Evolutionary conservation across 2,113 vertebrate species (phyloP).

Genomic region (Ailurus styani): DNA sequence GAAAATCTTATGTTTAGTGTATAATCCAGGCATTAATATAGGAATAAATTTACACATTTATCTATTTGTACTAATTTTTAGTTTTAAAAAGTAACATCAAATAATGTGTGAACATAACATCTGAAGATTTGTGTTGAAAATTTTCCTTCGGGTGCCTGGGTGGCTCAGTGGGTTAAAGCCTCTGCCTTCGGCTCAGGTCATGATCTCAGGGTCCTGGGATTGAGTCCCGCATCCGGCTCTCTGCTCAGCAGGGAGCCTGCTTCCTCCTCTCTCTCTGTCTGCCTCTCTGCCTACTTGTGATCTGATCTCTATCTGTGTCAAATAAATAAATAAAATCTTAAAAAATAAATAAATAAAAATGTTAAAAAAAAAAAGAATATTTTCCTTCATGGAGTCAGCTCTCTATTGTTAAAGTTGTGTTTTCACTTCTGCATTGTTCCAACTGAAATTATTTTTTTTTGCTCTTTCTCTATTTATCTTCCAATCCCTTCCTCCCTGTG

Average conservation of each 20-base stretch:
- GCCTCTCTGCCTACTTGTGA: too few species aligned
- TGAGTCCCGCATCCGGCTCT: too few species aligned
- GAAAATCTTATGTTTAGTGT: not conserved
- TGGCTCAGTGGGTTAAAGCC: too few species aligned
- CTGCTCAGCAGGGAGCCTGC: too few species aligned
- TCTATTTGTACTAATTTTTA: not conserved
- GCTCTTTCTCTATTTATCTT: not conserved
- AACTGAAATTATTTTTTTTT: not conserved
- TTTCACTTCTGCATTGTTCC: not conserved
- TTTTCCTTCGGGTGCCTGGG: too few species aligned
- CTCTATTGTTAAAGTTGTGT: not conserved
- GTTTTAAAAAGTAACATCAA: not conserved
- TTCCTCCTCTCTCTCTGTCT: too few species aligned
- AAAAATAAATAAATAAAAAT: too few species aligned
- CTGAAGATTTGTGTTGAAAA: not conserved
- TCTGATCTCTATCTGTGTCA: too few species aligned
- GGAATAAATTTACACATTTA: not conserved
- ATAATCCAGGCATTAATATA: not conserved
- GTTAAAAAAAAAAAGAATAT: too few species aligned
- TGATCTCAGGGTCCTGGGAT: too few species aligned
- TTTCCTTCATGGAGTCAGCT: not conserved
- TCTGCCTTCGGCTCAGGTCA: too few species aligned
- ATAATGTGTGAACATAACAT: not conserved
- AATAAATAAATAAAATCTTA: too few species aligned
- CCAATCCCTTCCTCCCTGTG: not conserved